These are phyloP conservation scores for Siniperca undulata DNA, from an alignment of 2,797 vertebrate species.

Conservation along the genomic window DNA sequence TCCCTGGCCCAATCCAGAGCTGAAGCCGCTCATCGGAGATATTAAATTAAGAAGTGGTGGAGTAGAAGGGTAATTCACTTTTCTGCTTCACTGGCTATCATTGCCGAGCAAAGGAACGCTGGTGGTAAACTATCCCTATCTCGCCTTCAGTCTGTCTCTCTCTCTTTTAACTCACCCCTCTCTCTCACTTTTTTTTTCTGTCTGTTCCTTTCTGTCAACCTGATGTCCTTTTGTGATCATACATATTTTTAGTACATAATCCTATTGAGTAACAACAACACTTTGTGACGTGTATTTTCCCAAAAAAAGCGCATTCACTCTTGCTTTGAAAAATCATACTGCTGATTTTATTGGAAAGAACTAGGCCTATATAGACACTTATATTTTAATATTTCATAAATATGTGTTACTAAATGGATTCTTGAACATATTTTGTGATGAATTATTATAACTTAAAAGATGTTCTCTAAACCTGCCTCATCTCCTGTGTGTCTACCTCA, in stretches of 20 bases:
- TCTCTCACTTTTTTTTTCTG: background rate
- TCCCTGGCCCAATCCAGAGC: constrained; percentile 85
- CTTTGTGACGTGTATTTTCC: background rate
- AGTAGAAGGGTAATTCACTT: constrained; percentile 98
- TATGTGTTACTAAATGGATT: background rate
- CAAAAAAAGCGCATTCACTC: background rate
- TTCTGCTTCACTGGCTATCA: constrained; percentile 96
- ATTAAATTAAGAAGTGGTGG: constrained; percentile 99
- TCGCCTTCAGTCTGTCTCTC: constrained; percentile 49
- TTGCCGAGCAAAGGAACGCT: constrained; percentile 84
- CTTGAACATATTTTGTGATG: constrained; percentile 2
- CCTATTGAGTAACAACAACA: background rate
- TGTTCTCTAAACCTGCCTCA: background rate
- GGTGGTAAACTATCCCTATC: constrained; percentile 80
- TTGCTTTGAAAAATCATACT: constrained; percentile 1
- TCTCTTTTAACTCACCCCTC: constrained; percentile 22
- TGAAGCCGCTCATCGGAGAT: constrained; percentile 93
- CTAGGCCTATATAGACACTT: background rate
- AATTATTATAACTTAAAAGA: background rate
- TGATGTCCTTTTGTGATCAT: constrained; percentile 17
- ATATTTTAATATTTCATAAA: background rate
- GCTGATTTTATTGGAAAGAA: background rate
- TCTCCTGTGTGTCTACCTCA: background rate
- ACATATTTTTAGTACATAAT: constrained; percentile 21
- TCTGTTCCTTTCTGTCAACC: constrained; percentile 20